phyloP scores from a whole-genome alignment of 2,888 invertebrate species.

The Homarus gammarus region DNA sequence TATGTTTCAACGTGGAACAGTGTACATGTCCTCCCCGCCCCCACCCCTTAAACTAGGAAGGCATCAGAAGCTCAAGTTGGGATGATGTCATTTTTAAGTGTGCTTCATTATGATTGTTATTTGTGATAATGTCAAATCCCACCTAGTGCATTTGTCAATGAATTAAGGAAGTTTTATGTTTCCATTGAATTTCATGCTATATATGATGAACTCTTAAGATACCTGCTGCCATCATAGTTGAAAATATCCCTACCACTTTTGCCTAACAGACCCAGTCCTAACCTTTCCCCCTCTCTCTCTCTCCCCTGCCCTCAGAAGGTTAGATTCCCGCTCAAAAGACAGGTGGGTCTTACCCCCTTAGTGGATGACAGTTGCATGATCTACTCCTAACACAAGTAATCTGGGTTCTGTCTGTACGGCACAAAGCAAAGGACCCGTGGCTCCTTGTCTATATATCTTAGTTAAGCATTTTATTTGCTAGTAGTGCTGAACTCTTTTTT shows the following conservation, averaged over 20 bases:
- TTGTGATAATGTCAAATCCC: neutral
- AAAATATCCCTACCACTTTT: slow-evolving; percentile 34
- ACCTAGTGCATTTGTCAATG: neutral
- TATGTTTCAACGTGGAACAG: slow-evolving; percentile 39
- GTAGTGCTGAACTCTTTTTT: slow-evolving; percentile 2
- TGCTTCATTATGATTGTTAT: neutral
- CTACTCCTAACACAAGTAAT: slow-evolving; percentile 16
- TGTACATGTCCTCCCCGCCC: slow-evolving; percentile 26
- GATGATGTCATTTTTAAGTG: neutral
- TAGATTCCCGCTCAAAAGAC: slow-evolving; percentile 73
- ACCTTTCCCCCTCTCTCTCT: slow-evolving; percentile 64
- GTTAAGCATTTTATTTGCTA: slow-evolving; percentile 22
- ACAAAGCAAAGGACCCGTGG: neutral
- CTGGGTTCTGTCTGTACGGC: slow-evolving; percentile 1
- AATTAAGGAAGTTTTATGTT: neutral
- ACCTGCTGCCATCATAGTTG: slow-evolving; percentile 69
- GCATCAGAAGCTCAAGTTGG: slow-evolving; percentile 47
- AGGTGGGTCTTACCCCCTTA: slow-evolving; percentile 70
- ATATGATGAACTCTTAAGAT: neutral
- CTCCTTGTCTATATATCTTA: neutral
- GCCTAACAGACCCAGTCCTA: slow-evolving; percentile 64
- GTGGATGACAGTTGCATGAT: slow-evolving; percentile 63
- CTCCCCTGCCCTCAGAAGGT: slow-evolving; percentile 70
- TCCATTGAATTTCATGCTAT: neutral
- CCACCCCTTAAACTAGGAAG: slow-evolving; percentile 61